Evolutionary conservation across 2,888 invertebrate genomes (phyloP), one percentile per base, ranked within the genome.

Genomic region (Chloroclysta siterata): DNA sequence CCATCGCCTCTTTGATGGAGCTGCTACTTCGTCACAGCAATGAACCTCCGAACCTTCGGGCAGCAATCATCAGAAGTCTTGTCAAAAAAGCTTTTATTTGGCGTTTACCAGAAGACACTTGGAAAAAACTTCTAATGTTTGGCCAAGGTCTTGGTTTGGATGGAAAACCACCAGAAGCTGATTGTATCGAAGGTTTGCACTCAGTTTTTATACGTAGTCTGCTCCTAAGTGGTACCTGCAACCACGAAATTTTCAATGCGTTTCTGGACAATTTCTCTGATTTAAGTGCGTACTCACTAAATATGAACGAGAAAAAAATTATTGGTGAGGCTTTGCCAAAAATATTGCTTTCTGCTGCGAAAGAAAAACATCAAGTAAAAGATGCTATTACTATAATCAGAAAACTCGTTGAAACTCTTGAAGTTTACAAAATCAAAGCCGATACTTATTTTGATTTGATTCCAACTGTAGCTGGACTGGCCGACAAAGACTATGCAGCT

Each of bases 111-210:
- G 70, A 73, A 4, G 72, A 72, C 7, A 67, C 71, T 5, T 90
- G 90, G 90, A 68, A 72, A 5, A 51, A 75, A 46, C 58, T 90
- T 15, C 33, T 88, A 14, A 65, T 78, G 8, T 87, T 87, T 58
- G 84, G 79, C 0, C 76, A 77, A 39, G 84, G 80, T 0, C 72
- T 89, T 2, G 90, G 89, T 0, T 70, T 89, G 5, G 85, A 89
- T 59, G 90, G 89, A 0, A 63, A 52, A 3, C 8, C 66, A 0
- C 36, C 83, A 3, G 78, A 81, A 53, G 81, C 78, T 0, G 60
- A 76, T 0, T 90, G 87, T 60, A 44, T 29, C 0, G 89, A 90
- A 71, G 88, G 88, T 1, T 67, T 90, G 13, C 89, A 90, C 52
- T 82, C 84, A 0, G 83, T 82, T 1, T 72, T 90, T 2, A 68